Conservation (phyloP, 2,797 vertebrate species). For the Podargus strigoides region DNA sequence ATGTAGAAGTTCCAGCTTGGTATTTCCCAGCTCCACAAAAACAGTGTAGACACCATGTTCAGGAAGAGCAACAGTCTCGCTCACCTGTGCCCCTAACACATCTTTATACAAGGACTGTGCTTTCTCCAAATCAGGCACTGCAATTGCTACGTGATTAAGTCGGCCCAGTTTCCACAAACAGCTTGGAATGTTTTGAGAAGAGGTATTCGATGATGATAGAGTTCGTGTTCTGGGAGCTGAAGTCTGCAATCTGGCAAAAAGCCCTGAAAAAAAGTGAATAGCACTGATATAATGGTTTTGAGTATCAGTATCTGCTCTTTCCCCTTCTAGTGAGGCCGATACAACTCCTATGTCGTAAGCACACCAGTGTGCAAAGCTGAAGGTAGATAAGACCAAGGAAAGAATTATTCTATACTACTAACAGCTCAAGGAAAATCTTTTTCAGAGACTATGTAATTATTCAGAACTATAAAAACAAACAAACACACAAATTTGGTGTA, state of each 20-base stretch:
- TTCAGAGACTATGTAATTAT: neutral
- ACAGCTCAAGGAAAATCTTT: neutral
- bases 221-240: conserved; percentile 1
- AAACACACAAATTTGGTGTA: neutral
- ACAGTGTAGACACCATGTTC: conserved; percentile 93
- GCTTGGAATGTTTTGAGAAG: conserved; percentile 60
- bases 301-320: neutral
- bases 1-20: conserved; percentile 93
- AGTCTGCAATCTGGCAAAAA: conserved; percentile 68
- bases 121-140: conserved; percentile 89
- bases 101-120: conserved; percentile 87
- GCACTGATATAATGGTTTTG: neutral
- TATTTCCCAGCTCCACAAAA: conserved; percentile 94
- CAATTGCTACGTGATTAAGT: conserved; percentile 93
- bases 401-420: neutral
- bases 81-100: conserved; percentile 88
- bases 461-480: neutral
- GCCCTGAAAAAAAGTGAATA: conserved; percentile 63
- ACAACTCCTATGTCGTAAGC: neutral
- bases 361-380: neutral
- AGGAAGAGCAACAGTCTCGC: conserved; percentile 81
- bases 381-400: neutral
- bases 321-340: neutral
- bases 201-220: conserved; percentile 57
- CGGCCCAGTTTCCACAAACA: conserved; percentile 87